These are phyloP conservation scores for Chlorops oryzae DNA, from an alignment of 1,140 invertebrate genomes.

Conservation along the genomic window DNA sequence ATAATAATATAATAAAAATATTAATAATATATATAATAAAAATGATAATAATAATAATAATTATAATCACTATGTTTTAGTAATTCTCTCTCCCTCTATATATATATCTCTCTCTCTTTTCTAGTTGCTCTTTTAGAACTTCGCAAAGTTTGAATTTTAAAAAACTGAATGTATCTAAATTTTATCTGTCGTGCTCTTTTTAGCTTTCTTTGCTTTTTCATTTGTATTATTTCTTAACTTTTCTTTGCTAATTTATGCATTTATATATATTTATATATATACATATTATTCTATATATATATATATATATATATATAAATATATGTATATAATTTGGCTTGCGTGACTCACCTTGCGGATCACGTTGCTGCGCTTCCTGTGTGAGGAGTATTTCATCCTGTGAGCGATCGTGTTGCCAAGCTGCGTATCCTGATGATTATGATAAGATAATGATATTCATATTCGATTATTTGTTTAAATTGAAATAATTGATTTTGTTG, in stretches of 20 bases:
- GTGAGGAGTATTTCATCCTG: constrained; percentile 67
- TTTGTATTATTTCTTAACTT: constrained; percentile 9
- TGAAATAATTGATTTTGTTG: too few species aligned
- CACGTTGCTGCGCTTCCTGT: constrained; percentile 67
- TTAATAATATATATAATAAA: too few species aligned
- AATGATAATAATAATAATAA: too few species aligned
- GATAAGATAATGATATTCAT: background rate
- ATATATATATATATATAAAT: background rate
- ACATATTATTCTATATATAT: background rate
- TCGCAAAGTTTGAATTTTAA: background rate
- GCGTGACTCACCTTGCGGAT: constrained; percentile 68
- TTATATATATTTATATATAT: constrained; percentile 1
- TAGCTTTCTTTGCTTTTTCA: constrained; percentile 21
- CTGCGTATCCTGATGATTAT: constrained; percentile 56
- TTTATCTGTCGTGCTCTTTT: constrained; percentile 23
- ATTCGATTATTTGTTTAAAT: background rate
- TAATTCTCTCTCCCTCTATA: too few species aligned
- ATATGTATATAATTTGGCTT: constrained; percentile 29
- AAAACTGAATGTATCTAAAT: background rate
- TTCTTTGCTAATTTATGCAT: background rate
- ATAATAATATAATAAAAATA: too few species aligned
- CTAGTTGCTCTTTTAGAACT: background rate
- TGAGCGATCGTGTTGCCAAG: constrained; percentile 64
- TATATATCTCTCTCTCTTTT: too few species aligned
- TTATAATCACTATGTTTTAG: too few species aligned